Conservation (phyloP, 2,888 invertebrate genomes). For the Melipona beecheii region DNA sequence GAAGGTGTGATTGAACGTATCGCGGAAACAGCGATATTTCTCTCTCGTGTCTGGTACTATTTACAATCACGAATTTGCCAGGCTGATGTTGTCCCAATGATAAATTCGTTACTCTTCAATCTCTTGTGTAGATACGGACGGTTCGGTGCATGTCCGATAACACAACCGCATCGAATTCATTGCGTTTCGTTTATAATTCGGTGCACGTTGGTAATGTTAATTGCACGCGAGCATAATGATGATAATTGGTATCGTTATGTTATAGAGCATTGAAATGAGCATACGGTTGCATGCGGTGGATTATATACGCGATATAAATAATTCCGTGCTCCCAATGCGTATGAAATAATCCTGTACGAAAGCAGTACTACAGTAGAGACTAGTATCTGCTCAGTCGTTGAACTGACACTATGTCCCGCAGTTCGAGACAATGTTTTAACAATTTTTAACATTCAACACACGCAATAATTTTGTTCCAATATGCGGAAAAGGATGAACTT, state of each 20-base stretch:
- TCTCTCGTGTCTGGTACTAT: not conserved
- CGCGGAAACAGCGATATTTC: not conserved
- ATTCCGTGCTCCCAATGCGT: constrained; percentile 1
- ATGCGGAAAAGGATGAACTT: not conserved
- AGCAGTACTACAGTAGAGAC: no score
- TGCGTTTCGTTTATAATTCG: constrained; percentile 20
- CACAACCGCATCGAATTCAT: constrained; percentile 1
- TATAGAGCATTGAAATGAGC: constrained; percentile 1
- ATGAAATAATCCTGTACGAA: not conserved
- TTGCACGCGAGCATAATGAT: constrained; percentile 19
- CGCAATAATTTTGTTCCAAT: not conserved
- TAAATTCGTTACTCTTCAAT: not conserved
- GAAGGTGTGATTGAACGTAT: not conserved
- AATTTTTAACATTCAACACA: not conserved
- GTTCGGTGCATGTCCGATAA: not conserved
- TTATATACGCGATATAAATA: constrained; percentile 15
- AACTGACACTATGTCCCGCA: not conserved
- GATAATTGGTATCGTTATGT: constrained; percentile 19
- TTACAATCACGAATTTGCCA: not conserved
- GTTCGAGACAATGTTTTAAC: no score
- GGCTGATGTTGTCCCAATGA: not conserved
- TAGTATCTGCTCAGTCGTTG: not conserved
- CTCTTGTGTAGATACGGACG: not conserved
- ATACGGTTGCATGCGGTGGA: not conserved
- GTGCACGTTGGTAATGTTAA: constrained; percentile 19